Evolutionary conservation across 2,888 invertebrate genomes (phyloP).

Genomic region (Ormyrus rosae): DNA sequence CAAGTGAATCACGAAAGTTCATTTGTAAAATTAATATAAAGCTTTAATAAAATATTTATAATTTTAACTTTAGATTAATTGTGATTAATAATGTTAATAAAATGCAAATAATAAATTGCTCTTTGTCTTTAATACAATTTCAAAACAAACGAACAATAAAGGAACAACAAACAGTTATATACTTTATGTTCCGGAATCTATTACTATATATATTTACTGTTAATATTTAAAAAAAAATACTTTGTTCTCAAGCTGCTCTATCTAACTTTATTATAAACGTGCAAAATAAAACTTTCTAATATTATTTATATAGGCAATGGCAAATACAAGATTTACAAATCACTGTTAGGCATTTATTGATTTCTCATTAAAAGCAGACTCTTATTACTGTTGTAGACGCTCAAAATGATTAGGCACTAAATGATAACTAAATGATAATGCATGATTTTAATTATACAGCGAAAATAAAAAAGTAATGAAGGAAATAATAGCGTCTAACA

Average conservation of each 20-base stretch:
- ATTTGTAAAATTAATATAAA: neutral
- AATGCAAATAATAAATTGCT: constrained; percentile 11
- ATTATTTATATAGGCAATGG: neutral
- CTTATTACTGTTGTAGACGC: neutral
- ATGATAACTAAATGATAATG: too few species aligned
- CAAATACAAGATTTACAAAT: neutral
- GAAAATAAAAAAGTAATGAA: too few species aligned
- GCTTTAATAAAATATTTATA: neutral
- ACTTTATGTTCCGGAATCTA: neutral
- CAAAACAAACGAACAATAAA: neutral
- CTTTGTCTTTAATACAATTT: neutral
- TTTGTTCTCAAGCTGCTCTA: constrained; percentile 36
- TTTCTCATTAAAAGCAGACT: neutral
- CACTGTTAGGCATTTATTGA: neutral
- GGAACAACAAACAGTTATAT: constrained; percentile 21
- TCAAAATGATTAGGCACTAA: too few species aligned
- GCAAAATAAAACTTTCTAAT: constrained; percentile 2
- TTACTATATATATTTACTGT: neutral
- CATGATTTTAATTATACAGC: too few species aligned
- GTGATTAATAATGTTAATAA: neutral
- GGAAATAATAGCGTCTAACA: too few species aligned
- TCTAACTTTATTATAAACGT: constrained; percentile 7
- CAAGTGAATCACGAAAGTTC: too few species aligned
- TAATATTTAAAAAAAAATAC: constrained; percentile 16
- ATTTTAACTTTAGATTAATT: neutral